Evolutionary conservation across 2,113 vertebrate genomes (phyloP).

Genomic region (Pristiophorus japonicus): DNA sequence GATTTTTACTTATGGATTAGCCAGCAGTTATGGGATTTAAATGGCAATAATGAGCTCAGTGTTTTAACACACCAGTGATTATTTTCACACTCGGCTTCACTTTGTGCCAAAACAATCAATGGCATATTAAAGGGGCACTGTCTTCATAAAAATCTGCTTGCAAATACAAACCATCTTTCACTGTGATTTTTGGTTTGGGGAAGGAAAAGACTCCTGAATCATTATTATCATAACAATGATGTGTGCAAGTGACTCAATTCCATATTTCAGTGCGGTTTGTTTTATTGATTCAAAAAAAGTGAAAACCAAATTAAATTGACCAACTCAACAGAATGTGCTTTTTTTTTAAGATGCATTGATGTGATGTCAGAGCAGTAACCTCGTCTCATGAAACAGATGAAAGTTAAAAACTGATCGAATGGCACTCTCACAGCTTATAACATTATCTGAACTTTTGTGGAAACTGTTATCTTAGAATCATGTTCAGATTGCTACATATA

Average conservation of each 20-base stretch:
- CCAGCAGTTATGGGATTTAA: not conserved
- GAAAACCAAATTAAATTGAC: not conserved
- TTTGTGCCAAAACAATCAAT: not conserved
- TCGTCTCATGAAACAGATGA: not conserved
- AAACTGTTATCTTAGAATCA: not conserved
- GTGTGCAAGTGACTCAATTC: not conserved
- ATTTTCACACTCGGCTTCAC: not conserved
- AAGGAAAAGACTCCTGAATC: not conserved
- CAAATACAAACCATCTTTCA: not conserved
- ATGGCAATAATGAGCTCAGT: not conserved
- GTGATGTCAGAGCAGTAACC: not conserved
- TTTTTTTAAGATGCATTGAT: not conserved
- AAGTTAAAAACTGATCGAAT: not conserved
- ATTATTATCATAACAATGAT: not conserved
- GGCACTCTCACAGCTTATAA: not conserved
- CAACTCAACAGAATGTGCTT: not conserved
- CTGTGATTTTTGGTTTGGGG: not conserved
- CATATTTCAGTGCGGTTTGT: not conserved
- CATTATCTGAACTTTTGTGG: not conserved
- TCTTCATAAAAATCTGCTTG: not conserved
- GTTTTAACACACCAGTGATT: conserved; percentile 2
- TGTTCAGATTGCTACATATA: not conserved
- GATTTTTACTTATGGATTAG: not conserved
- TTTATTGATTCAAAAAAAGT: not conserved
- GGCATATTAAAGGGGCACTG: not conserved